A percentile compares a stretch with the other conserved stretches of the same genome.
phyloP scores from a whole-genome alignment of 2,888 invertebrate species.

The Caenorhabditis imperialis region DNA sequence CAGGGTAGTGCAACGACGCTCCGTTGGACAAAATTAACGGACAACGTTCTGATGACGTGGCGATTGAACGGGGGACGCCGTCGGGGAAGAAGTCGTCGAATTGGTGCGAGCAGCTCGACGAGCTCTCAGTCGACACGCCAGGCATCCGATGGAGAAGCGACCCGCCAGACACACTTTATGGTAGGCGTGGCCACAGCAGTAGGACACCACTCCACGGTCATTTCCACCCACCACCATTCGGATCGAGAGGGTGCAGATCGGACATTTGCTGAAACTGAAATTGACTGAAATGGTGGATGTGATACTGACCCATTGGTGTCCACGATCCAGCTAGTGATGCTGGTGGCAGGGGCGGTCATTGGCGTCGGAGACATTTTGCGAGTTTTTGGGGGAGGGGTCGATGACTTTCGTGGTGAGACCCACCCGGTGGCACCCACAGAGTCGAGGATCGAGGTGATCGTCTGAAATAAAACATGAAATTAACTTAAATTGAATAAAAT shows the following conservation, averaged over 20 bases:
- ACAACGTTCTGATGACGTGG: slow-evolving; percentile 21
- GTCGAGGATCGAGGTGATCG: slow-evolving; percentile 29
- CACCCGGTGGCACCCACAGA: slow-evolving; percentile 43
- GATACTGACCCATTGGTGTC: slow-evolving; percentile 50
- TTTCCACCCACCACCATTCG: slow-evolving; percentile 53
- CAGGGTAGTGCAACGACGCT: slow-evolving; percentile 17
- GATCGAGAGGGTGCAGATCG: slow-evolving; percentile 60
- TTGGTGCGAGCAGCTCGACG: slow-evolving; percentile 36
- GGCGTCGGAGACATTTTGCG: slow-evolving; percentile 5
- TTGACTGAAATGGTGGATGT: not conserved
- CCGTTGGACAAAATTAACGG: not conserved
- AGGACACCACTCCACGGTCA: slow-evolving; percentile 44
- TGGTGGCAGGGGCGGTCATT: not conserved
- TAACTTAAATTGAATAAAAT: not conserved
- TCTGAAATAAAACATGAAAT: too few relatives aligned
- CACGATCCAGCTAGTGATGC: slow-evolving; percentile 59
- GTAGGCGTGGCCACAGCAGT: slow-evolving; percentile 61
- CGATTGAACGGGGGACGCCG: slow-evolving; percentile 12
- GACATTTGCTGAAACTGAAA: slow-evolving; percentile 58
- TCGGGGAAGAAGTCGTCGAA: slow-evolving; percentile 19
- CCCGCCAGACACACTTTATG: slow-evolving; percentile 59
- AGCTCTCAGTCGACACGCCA: slow-evolving; percentile 58
- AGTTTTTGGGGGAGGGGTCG: not conserved
- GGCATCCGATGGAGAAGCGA: slow-evolving; percentile 39
- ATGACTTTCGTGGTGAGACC: slow-evolving; percentile 14